Evolutionary conservation across 2,113 vertebrate genomes (phyloP).

Genomic region (Oryzias melastigma): DNA sequence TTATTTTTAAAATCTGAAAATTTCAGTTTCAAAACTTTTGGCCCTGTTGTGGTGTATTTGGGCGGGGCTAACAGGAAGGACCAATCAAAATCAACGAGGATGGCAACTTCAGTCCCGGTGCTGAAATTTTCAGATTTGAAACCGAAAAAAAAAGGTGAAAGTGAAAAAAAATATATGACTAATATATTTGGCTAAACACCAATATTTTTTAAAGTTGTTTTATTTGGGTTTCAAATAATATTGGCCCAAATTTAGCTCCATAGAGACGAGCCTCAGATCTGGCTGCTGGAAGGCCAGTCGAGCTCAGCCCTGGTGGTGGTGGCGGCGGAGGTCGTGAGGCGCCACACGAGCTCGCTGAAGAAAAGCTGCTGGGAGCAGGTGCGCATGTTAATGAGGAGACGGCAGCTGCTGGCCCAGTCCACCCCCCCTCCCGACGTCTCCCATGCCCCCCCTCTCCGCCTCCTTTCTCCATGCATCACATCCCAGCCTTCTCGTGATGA

Average conservation of each 20-base stretch:
- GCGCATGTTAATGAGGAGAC: constrained; percentile 85
- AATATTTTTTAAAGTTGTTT: no score
- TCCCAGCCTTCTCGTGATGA: constrained; percentile 18
- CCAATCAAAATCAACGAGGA: rapidly evolving
- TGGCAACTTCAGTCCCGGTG: no score
- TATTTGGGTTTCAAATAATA: no score
- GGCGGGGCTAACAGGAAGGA: no score
- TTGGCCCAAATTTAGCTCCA: no score
- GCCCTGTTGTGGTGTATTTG: no score
- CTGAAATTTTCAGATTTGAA: no score
- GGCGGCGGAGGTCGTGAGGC: constrained; percentile 75
- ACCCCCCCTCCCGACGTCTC: constrained; percentile 11
- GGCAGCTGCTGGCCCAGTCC: constrained; percentile 81
- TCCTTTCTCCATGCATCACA: constrained; percentile 50
- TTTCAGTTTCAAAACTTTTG: no score
- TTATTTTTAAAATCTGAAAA: no score
- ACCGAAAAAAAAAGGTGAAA: no score
- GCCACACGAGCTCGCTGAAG: constrained; percentile 76
- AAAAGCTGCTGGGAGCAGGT: constrained; percentile 86
- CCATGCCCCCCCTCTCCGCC: constrained; percentile 19
- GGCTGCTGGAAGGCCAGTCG: constrained; percentile 51
- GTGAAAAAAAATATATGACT: no score
- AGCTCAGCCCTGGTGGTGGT: constrained; percentile 23
- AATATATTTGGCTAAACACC: no score
- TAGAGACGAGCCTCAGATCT: not conserved